A percentile compares a stretch with the other conserved stretches of the same genome.
phyloP scores from a whole-genome alignment of 2,113 vertebrate species.

The Seriola aureovittata region DNA sequence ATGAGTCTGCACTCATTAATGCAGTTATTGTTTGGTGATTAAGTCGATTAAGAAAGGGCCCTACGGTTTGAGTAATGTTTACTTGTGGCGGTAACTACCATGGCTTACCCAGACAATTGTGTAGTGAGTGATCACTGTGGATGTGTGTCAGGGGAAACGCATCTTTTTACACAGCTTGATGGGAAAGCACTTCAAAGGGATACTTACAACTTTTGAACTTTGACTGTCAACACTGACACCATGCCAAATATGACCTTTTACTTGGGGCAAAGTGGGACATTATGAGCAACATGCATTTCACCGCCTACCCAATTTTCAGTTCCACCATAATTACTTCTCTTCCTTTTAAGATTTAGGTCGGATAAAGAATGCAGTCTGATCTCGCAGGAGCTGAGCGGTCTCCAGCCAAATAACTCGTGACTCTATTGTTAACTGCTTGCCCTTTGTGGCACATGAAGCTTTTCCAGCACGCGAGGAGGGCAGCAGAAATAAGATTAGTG shows the following conservation, averaged over 20 bases:
- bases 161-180: not conserved
- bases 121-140: not conserved
- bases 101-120: not conserved
- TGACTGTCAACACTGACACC: slow-evolving; percentile 2
- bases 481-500: slow-evolving; percentile 46
- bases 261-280: slow-evolving; percentile 9
- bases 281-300: slow-evolving; percentile 14
- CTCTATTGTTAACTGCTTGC: slow-evolving; percentile 66
- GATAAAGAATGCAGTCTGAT: slow-evolving; percentile 74
- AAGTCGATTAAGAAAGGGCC: slow-evolving; percentile 66
- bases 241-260: not conserved
- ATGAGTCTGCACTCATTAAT: slow-evolving; percentile 75
- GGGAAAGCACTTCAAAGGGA: slow-evolving; percentile 6
- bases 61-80: slow-evolving; percentile 36
- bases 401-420: slow-evolving; percentile 75
- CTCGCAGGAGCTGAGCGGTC: slow-evolving; percentile 64
- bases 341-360: slow-evolving; percentile 67
- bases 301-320: slow-evolving; percentile 28
- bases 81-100: slow-evolving; percentile 21
- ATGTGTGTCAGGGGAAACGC: not conserved
- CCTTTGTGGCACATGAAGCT: slow-evolving; percentile 56
- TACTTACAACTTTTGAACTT: slow-evolving; percentile 11
- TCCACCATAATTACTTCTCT: slow-evolving; percentile 53
- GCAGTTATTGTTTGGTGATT: slow-evolving; percentile 78
- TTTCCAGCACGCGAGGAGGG: slow-evolving; percentile 31